Evolutionary conservation across 2,113 vertebrate genomes (phyloP).

Genomic region (Dromiciops gliroides): DNA sequence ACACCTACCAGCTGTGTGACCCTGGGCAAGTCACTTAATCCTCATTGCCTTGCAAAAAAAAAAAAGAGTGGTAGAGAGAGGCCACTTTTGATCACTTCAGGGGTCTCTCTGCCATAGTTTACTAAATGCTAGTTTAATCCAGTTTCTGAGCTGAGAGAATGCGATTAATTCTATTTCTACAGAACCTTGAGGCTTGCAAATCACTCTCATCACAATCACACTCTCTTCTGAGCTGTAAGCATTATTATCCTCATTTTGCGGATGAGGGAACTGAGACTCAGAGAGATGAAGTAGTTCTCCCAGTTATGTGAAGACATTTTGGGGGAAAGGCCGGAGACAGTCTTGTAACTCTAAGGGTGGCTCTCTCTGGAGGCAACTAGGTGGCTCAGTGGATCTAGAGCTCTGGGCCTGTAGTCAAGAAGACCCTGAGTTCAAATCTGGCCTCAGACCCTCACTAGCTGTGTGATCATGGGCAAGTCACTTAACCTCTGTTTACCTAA

Average conservation of each 20-base stretch:
- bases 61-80: not conserved
- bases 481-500: not conserved
- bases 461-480: not conserved
- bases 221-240: not conserved
- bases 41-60: no score
- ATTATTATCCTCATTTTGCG: not conserved
- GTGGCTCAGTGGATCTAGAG: not conserved
- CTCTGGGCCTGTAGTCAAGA: accelerated
- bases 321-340: not conserved
- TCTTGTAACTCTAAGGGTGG: not conserved
- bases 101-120: not conserved
- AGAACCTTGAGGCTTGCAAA: not conserved
- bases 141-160: not conserved
- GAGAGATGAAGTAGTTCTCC: not conserved
- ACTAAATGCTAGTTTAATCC: not conserved
- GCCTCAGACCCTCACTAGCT: no score
- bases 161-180: not conserved
- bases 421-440: not conserved
- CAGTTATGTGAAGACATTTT: not conserved
- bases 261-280: not conserved
- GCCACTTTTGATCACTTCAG: not conserved
- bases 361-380: not conserved
- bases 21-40: no score
- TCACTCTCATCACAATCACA: not conserved
- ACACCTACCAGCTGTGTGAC: no score